Conservation (phyloP, 2,113 vertebrate species). For the Xyrauchen texanus region DNA sequence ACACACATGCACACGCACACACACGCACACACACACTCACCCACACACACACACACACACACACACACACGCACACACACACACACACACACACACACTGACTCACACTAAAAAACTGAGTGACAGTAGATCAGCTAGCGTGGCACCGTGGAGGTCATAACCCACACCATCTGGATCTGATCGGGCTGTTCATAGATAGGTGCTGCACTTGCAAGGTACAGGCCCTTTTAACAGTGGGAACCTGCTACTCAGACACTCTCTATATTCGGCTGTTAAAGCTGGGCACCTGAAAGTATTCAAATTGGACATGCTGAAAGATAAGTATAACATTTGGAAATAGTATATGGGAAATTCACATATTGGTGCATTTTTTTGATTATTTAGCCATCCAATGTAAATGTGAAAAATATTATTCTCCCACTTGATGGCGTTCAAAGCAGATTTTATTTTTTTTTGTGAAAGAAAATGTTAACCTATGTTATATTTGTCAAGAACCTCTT, state of each 20-base stretch:
- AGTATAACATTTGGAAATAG: constrained; percentile 16
- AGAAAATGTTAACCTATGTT: constrained; percentile 1
- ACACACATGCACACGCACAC: constrained; percentile 47
- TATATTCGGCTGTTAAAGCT: constrained; percentile 27
- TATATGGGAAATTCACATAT: constrained; percentile 26
- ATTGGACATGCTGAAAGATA: constrained; percentile 17
- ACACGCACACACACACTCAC: constrained; percentile 47
- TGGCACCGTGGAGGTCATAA: constrained; percentile 80
- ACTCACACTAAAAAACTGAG: constrained; percentile 76
- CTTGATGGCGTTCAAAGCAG: neutral
- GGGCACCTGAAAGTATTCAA: constrained; percentile 23
- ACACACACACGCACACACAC: constrained; percentile 46
- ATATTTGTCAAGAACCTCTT: constrained; percentile 6
- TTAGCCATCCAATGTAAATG: constrained; percentile 3
- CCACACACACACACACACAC: constrained; percentile 47
- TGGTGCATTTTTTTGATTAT: neutral
- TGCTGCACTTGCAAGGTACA: constrained; percentile 72
- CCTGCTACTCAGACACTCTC: neutral
- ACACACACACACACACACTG: constrained; percentile 48
- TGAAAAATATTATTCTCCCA: neutral
- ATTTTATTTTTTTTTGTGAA: neutral
- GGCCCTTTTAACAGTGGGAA: constrained; percentile 43
- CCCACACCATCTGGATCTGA: constrained; percentile 94
- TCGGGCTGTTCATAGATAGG: constrained; percentile 80
- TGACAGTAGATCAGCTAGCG: constrained; percentile 79